Percentiles rank a stretch among this genome's conserved stretches.
phyloP scores from a whole-genome alignment of 1,140 invertebrate species.

The Schmidtea mediterranea region DNA sequence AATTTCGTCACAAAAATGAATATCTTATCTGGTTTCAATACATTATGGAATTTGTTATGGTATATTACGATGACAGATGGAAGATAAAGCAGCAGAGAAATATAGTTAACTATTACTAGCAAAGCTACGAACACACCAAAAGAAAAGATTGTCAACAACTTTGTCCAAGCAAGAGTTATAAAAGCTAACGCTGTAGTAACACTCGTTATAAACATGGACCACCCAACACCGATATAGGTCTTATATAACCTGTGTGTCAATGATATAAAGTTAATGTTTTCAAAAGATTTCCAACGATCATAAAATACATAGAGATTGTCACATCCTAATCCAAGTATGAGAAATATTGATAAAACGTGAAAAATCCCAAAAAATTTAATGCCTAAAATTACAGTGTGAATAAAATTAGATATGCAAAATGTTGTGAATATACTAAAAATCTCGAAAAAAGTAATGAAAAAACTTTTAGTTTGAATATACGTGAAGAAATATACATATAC shows the following conservation, averaged over 20 bases:
- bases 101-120: slow-evolving; percentile 16
- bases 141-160: slow-evolving; percentile 13
- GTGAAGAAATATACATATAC: slow-evolving; percentile 14
- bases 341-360: slow-evolving; percentile 16
- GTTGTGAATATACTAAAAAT: too few species aligned
- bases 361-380: slow-evolving; percentile 18
- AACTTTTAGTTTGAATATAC: slow-evolving; percentile 12
- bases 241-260: too few species aligned
- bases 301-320: slow-evolving; percentile 19
- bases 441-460: slow-evolving; percentile 10
- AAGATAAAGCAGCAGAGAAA: slow-evolving; percentile 18
- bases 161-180: slow-evolving; percentile 13
- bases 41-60: slow-evolving; percentile 5
- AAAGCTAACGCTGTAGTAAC: slow-evolving; percentile 12
- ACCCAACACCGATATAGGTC: too few species aligned
- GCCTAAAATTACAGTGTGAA: slow-evolving; percentile 10
- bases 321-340: slow-evolving; percentile 19
- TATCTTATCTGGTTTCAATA: too few species aligned
- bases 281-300: slow-evolving; percentile 12
- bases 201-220: too few species aligned
- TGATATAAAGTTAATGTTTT: too few species aligned
- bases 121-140: slow-evolving; percentile 18
- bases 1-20: too few species aligned
- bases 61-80: slow-evolving; percentile 17
- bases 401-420: too few species aligned